These are phyloP conservation scores for Romanogobio albipinnatus DNA, from an alignment of 2,113 vertebrate species.

Conservation along the genomic window DNA sequence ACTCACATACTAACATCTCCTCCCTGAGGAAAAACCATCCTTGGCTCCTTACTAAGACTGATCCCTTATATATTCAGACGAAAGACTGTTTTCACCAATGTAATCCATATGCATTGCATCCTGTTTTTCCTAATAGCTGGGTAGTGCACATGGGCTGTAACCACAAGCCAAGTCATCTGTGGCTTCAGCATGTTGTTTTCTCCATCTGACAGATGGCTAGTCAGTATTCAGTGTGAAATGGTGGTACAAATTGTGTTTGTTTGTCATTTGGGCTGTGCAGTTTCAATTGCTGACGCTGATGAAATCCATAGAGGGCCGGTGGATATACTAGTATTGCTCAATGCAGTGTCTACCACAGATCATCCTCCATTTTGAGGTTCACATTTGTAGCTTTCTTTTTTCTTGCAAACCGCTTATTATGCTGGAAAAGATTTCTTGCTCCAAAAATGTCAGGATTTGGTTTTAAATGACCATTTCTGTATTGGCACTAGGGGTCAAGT, in stretches of 20 bases:
- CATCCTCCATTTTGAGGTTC: slow-evolving; percentile 7
- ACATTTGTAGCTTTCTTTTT: neutral
- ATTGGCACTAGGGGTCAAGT: no score
- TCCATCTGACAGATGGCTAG: slow-evolving; percentile 58
- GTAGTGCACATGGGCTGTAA: slow-evolving; percentile 46
- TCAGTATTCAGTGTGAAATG: slow-evolving; percentile 57
- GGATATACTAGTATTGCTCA: neutral
- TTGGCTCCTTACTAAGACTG: neutral
- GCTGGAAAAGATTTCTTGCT: neutral
- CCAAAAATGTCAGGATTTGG: neutral
- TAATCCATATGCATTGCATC: slow-evolving; percentile 58
- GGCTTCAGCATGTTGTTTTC: slow-evolving; percentile 60
- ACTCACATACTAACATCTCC: slow-evolving; percentile 40
- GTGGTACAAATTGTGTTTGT: slow-evolving; percentile 57
- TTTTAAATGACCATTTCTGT: neutral
- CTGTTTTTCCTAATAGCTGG: slow-evolving; percentile 57
- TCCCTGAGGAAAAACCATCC: slow-evolving; percentile 34
- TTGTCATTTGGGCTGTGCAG: slow-evolving; percentile 38
- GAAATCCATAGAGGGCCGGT: slow-evolving; percentile 27
- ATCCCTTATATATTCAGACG: slow-evolving; percentile 29
- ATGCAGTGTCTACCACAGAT: neutral
- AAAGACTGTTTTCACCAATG: slow-evolving; percentile 32
- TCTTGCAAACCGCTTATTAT: neutral
- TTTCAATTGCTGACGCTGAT: slow-evolving; percentile 47
- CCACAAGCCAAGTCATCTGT: slow-evolving; percentile 55